phyloP scores from a whole-genome alignment of 2,113 vertebrate genomes.

The Saguinus midas region DNA sequence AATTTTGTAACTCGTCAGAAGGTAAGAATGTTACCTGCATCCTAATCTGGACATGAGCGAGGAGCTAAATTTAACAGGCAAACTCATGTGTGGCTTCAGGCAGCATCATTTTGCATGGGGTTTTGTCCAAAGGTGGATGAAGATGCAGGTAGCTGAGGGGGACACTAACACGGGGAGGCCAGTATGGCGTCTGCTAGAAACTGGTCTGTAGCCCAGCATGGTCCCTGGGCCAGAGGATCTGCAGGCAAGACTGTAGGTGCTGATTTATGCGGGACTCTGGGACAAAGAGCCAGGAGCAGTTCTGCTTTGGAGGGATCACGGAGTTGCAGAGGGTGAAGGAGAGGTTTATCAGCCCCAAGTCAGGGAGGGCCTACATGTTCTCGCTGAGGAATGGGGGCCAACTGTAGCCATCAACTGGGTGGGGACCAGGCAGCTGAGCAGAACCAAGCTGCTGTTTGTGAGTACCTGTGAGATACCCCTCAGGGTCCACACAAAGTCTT shows the following conservation, averaged over 20 bases:
- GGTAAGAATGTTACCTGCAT: not conserved
- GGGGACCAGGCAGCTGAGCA: rapidly evolving
- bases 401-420: not conserved
- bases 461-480: not conserved
- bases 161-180: no score
- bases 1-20: not conserved
- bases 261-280: not conserved
- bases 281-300: not conserved
- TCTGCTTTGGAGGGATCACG: not conserved
- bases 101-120: not conserved
- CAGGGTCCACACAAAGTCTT: not conserved
- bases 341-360: not conserved
- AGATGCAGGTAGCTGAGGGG: not conserved
- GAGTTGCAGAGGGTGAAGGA: not conserved
- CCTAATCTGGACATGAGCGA: not conserved
- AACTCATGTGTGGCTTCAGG: not conserved
- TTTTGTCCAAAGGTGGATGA: not conserved
- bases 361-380: not conserved
- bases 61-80: not conserved
- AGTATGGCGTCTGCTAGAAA: no score
- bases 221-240: not conserved
- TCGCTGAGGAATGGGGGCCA: not conserved
- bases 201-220: not conserved
- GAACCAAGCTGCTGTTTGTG: no score
- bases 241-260: no score